Conservation (phyloP, 2,113 vertebrate species). For the Psittacus erithacus region DNA sequence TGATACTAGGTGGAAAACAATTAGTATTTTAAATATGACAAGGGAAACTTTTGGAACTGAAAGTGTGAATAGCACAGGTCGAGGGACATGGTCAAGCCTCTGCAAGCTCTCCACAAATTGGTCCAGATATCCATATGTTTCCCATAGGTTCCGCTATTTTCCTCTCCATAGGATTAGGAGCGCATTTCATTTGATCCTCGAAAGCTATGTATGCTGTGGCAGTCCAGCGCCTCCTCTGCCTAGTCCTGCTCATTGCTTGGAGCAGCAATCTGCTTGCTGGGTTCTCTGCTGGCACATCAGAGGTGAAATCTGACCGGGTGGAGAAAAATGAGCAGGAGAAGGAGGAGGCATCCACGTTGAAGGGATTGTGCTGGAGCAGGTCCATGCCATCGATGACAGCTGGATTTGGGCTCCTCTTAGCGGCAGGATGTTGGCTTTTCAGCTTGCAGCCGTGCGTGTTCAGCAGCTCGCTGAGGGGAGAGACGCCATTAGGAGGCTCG, state of each 20-base stretch:
- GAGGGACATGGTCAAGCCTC: not conserved
- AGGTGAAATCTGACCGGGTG: not conserved
- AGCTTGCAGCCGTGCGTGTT: not conserved
- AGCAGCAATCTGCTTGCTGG: not conserved
- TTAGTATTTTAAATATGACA: not conserved
- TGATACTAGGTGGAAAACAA: not conserved
- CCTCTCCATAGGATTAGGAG: not conserved
- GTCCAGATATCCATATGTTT: rapidly evolving
- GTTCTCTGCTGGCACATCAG: not conserved
- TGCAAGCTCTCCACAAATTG: not conserved
- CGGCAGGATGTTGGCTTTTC: not conserved
- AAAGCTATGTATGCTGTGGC: not conserved
- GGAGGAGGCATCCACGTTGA: not conserved
- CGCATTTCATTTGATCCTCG: not conserved
- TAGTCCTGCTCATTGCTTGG: not conserved
- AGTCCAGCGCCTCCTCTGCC: not conserved
- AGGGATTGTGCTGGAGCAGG: not conserved
- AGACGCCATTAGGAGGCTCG: not conserved
- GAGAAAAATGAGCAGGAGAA: not conserved
- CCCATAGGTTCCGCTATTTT: not conserved
- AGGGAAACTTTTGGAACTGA: not conserved
- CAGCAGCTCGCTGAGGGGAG: not conserved
- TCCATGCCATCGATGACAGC: not conserved
- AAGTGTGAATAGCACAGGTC: not conserved
- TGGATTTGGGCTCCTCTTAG: slow-evolving; percentile 48